phyloP scores from a whole-genome alignment of 2,113 vertebrate species.

The Paradoxurus hermaphroditus region DNA sequence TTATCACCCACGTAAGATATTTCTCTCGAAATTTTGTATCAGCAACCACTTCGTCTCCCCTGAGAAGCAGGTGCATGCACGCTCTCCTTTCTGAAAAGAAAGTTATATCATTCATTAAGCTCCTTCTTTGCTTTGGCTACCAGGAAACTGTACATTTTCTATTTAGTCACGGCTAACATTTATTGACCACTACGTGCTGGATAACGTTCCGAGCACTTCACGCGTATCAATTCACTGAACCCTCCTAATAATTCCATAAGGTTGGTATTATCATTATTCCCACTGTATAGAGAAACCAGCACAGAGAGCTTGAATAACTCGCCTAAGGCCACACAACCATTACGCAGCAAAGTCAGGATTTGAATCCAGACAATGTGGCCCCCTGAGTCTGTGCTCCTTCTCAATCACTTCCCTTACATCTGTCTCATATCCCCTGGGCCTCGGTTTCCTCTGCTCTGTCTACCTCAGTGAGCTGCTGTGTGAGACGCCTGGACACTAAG shows the following conservation, averaged over 20 bases:
- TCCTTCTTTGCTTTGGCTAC: slow-evolving; percentile 31
- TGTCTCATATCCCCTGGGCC: neutral
- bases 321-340: neutral
- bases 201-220: neutral
- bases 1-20: neutral
- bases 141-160: neutral
- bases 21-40: neutral
- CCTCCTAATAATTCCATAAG: neutral
- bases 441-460: neutral
- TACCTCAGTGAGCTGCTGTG: neutral
- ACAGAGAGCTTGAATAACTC: neutral
- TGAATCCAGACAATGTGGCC: neutral
- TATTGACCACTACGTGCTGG: neutral
- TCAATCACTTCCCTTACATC: neutral
- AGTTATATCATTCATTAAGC: neutral
- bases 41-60: neutral
- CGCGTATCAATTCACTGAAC: neutral
- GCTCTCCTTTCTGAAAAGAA: neutral
- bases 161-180: neutral
- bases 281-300: neutral
- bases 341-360: neutral
- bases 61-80: neutral
- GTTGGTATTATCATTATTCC: neutral
- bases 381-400: neutral
- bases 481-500: neutral